A percentile compares a stretch with the other conserved stretches of the same genome.
Conservation (phyloP, 1,140 invertebrate genomes). For the Aphidius ervi region DNA sequence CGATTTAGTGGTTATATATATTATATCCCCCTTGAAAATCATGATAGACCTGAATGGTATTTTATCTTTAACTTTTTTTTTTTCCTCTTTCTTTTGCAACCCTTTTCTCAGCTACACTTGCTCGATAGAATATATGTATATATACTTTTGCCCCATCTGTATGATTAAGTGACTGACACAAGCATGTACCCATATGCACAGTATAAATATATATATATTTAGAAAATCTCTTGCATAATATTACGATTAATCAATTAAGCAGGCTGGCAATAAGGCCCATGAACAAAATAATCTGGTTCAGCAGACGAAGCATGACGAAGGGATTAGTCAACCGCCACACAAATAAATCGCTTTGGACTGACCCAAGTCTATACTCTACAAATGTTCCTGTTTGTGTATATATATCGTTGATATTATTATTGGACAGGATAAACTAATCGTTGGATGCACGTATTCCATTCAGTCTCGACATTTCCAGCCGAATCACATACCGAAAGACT, state of each 20-base stretch:
- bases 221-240: constrained; percentile 20
- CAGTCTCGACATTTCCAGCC: constrained; percentile 20
- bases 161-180: not conserved
- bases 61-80: no score
- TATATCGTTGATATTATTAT: not conserved
- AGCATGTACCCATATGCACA: no score
- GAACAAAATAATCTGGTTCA: constrained; percentile 25
- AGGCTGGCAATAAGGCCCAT: constrained; percentile 7
- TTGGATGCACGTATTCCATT: constrained; percentile 34
- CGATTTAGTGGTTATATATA: constrained; percentile 7
- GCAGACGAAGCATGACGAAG: constrained; percentile 27
- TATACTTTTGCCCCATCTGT: no score
- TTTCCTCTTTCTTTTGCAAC: no score
- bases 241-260: constrained; percentile 23
- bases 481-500: no score
- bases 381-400: not conserved
- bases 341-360: constrained; percentile 39
- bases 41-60: not conserved
- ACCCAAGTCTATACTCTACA: constrained; percentile 5
- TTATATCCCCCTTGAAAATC: not conserved
- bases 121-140: no score
- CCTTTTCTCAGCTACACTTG: no score
- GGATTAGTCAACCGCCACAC: constrained; percentile 40
- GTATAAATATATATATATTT: constrained; percentile 4
- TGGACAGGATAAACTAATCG: constrained; percentile 29